Conservation (phyloP, 2,888 invertebrate species). For the Drosophila trichaetosa region DNA sequence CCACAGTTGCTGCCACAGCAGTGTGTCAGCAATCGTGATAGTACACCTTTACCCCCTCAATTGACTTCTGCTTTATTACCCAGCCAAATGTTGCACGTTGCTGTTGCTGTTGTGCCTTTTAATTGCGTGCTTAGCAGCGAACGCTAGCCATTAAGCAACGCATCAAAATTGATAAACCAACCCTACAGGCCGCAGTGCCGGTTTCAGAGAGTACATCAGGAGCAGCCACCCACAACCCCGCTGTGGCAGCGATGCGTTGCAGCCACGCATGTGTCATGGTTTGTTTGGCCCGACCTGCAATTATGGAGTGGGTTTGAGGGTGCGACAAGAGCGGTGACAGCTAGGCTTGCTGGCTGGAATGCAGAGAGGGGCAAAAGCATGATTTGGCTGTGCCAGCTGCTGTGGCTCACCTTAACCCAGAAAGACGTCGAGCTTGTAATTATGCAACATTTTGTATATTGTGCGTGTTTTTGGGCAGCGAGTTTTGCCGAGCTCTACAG, state of each 20-base stretch:
- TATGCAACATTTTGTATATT: conserved; percentile 65
- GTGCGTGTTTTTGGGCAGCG: neutral
- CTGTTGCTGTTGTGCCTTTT: conserved; percentile 49
- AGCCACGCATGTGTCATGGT: conserved; percentile 53
- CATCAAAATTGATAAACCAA: conserved; percentile 72
- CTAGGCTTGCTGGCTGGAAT: neutral
- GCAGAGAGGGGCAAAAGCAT: neutral
- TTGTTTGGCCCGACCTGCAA: conserved; percentile 48
- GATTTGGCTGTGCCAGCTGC: conserved; percentile 18
- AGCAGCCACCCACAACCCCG: neutral
- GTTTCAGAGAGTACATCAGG: neutral
- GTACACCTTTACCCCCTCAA: conserved; percentile 8
- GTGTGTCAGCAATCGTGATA: conserved; percentile 10
- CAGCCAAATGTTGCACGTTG: conserved; percentile 54
- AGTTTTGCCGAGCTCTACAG: neutral
- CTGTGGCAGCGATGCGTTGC: conserved; percentile 46
- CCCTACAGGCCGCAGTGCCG: conserved; percentile 4
- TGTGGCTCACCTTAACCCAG: conserved; percentile 61
- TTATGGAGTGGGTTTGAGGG: conserved; percentile 48
- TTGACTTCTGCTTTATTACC: conserved; percentile 47
- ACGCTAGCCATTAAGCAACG: conserved; percentile 67
- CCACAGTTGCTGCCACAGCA: conserved; percentile 44
- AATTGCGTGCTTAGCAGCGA: conserved; percentile 69
- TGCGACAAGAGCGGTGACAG: conserved; percentile 44
- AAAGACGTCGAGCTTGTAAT: conserved; percentile 52